Base-by-base conservation (phyloP, 2,888 invertebrate genomes). In the Hedychridium roseum region DNA sequence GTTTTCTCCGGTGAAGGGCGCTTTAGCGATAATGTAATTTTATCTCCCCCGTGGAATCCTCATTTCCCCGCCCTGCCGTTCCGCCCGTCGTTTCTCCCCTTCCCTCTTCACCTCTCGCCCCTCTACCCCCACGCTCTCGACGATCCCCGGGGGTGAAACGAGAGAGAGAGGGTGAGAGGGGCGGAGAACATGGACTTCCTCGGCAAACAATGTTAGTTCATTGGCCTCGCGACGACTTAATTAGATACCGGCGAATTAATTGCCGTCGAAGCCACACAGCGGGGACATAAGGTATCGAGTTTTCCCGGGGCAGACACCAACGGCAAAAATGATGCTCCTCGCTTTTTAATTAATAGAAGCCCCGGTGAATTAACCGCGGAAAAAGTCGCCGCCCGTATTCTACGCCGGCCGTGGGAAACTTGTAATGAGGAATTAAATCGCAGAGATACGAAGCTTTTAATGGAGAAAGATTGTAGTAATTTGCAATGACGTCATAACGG, bases 1-100 rank as follows among this genome's bases (percentile, higher is more conserved):
- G 48, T 46, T 50, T 50, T 54, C 55, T 51, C 54, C 64, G 59
- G 54, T 60, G 67, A 65, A 66, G 64, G 66, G 66, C 68, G 71
- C 65, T 75, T 76, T 75, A 74, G 71, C 67, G 71, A 74, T 77
- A 76, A 76, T 75, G 71, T 77, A 73, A 76, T 77, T 77, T 76
- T 67, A 71, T 73, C 70, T 65, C 54, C 56, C 48, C 52, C 65
- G 48, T 54, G 34, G 55, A 46, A 56, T 37, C 44, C 51, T 47
- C n/a, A n/a, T n/a, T n/a, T n/a, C 49, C 42, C 44, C 39, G 27
- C 38, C 32, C 40, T 40, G n/a, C 28, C 36, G 17, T 39, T 28
- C 36, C 40, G 41, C 40, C 39, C 41, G 6, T n/a, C 45, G 9
- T 23, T 21, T 34, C 39, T 36, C 21, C 39, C 39, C 41, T 27